Percentiles rank a stretch among this genome's conserved stretches.
These are phyloP conservation scores for Polypterus bichir DNA, from an alignment of 2,113 vertebrate species.

Conservation along the genomic window DNA sequence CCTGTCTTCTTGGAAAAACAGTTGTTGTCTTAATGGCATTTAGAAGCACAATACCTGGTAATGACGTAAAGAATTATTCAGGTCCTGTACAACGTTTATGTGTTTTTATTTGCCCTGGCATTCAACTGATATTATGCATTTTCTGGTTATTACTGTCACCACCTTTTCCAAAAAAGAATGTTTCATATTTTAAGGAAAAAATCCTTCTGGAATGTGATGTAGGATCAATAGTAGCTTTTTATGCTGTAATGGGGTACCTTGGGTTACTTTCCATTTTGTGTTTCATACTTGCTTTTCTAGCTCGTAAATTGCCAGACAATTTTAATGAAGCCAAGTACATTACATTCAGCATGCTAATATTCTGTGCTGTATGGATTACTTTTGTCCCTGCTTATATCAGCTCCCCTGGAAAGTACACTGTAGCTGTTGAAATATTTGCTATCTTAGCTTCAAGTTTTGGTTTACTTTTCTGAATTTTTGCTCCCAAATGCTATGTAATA, in stretches of 20 bases:
- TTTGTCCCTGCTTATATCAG: conserved; percentile 42
- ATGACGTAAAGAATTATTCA: conserved; percentile 37
- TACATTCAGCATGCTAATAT: conserved; percentile 53
- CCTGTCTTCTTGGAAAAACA: conserved; percentile 38
- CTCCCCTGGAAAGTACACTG: conserved; percentile 44
- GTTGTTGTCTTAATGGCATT: conserved; percentile 40
- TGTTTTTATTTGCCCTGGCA: conserved; percentile 29
- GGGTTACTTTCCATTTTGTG: conserved; percentile 43
- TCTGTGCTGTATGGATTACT: conserved; percentile 45
- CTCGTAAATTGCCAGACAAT: conserved; percentile 49
- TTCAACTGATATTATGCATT: conserved; percentile 31
- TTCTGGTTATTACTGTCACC: conserved; percentile 31
- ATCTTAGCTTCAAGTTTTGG: conserved; percentile 36
- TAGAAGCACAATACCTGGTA: conserved; percentile 30
- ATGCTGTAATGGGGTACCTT: conserved; percentile 46
- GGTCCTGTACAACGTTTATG: conserved; percentile 28
- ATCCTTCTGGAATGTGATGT: conserved; percentile 50
- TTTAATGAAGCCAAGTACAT: conserved; percentile 58
- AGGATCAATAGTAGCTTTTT: conserved; percentile 47
- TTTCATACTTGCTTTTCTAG: conserved; percentile 47
- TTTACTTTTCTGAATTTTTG: conserved; percentile 33
- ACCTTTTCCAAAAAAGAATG: conserved; percentile 30
- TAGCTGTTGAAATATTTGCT: conserved; percentile 47
- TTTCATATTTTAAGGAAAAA: conserved; percentile 30
- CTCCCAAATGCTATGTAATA: conserved; percentile 18